phyloP scores from a whole-genome alignment of 92 coral and sea anemone genomes.

The Pocillopora meandrina region DNA sequence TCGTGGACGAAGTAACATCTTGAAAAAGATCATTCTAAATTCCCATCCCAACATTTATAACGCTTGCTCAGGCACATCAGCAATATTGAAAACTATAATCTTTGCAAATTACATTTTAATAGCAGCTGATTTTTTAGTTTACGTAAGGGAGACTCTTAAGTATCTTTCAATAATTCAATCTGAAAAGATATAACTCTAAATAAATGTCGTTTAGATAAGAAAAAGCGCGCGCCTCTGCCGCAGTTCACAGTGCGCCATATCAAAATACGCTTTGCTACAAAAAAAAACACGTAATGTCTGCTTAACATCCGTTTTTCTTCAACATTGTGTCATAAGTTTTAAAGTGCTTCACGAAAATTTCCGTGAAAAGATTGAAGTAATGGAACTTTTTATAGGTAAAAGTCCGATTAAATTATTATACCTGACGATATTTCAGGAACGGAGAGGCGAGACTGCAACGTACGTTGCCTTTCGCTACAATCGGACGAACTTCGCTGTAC shows the following conservation, averaged over 20 bases:
- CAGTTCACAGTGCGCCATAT: slow-evolving; percentile 2
- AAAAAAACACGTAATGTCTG: too few species aligned
- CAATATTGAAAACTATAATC: neutral
- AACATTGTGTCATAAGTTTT: neutral
- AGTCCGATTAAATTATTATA: slow-evolving; percentile 6
- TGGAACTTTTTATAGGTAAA: neutral
- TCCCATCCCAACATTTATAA: slow-evolving; percentile 1
- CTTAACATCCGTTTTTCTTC: neutral
- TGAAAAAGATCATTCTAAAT: slow-evolving; percentile 12
- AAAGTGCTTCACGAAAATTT: neutral
- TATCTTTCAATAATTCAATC: too few species aligned
- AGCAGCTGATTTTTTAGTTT: slow-evolving; percentile 5
- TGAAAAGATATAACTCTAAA: too few species aligned
- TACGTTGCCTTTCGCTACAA: slow-evolving; percentile 76
- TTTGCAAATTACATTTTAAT: slow-evolving; percentile 4
- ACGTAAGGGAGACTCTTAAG: too few species aligned
- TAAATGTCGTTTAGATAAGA: too few species aligned
- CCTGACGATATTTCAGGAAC: slow-evolving; percentile 82
- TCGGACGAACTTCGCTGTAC: slow-evolving; percentile 91
- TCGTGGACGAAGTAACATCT: neutral
- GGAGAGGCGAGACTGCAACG: slow-evolving; percentile 70
- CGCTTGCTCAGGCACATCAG: neutral
- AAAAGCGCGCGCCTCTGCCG: neutral
- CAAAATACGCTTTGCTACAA: too few species aligned
- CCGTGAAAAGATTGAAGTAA: neutral